These are phyloP conservation scores for Sapayoa aenigma DNA, from an alignment of 2,113 vertebrate genomes.

Conservation along the genomic window DNA sequence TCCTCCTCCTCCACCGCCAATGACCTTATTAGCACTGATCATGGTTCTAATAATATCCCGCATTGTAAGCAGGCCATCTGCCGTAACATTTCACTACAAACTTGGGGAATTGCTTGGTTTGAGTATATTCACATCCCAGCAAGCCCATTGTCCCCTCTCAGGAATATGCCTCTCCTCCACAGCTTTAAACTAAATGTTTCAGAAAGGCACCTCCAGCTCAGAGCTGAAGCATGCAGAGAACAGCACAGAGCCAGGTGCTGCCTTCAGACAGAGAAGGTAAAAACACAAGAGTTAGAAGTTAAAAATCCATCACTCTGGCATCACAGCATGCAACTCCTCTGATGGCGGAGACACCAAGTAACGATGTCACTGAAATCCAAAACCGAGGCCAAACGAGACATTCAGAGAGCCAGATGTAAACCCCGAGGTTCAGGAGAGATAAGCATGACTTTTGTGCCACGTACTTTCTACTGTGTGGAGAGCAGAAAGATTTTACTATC, in stretches of 20 bases:
- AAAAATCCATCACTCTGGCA: background rate
- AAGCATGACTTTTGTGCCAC: background rate
- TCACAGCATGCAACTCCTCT: background rate
- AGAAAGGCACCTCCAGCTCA: background rate
- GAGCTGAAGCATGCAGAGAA: background rate
- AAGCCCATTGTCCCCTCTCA: background rate
- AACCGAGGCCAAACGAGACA: background rate
- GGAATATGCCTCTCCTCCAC: background rate
- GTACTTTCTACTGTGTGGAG: background rate
- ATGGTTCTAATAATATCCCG: constrained; percentile 62
- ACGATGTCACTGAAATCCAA: background rate
- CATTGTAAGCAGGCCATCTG: constrained; percentile 40
- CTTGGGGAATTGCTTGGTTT: background rate
- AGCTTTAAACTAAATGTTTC: background rate
- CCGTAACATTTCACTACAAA: constrained; percentile 37
- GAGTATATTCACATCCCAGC: background rate
- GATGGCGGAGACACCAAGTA: background rate
- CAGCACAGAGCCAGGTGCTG: background rate
- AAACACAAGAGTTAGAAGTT: background rate
- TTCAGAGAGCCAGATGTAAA: background rate
- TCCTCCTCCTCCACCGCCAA: constrained; percentile 4
- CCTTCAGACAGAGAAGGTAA: background rate
- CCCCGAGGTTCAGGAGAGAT: rapidly evolving
- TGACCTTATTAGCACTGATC: constrained; percentile 69
- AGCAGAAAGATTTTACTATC: background rate